phyloP scores from a whole-genome alignment of 2,797 vertebrate genomes.

The Ceyx erithaca region DNA sequence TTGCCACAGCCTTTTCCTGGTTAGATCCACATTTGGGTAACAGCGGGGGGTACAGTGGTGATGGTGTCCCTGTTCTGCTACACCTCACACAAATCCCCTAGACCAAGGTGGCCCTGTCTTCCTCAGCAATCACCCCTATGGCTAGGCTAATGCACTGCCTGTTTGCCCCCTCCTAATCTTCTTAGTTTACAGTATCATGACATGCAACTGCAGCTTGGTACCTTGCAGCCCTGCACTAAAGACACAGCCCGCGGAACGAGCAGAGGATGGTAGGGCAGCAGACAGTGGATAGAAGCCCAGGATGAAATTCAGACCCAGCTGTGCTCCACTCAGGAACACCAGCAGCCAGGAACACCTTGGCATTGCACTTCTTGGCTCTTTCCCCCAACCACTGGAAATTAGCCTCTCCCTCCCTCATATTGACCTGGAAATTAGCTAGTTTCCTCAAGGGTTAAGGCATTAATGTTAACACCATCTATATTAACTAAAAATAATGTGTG shows the following conservation, averaged over 20 bases:
- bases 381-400: constrained; percentile 47
- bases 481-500: constrained; percentile 73
- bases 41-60: background rate
- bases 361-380: constrained; percentile 25
- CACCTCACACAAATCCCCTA: background rate
- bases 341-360: constrained; percentile 17
- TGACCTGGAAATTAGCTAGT: constrained; percentile 39
- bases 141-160: background rate
- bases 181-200: background rate
- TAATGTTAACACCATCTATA: constrained; percentile 78
- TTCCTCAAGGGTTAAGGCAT: constrained; percentile 74
- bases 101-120: background rate
- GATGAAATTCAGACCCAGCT: background rate
- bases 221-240: background rate
- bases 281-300: background rate
- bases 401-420: constrained; percentile 46
- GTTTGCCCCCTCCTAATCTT: background rate
- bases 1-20: constrained; percentile 25
- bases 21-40: background rate
- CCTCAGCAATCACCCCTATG: background rate
- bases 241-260: rapidly evolving
- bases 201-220: background rate
- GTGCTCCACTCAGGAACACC: background rate
- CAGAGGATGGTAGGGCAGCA: background rate
- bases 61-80: background rate